A percentile compares a stretch with the other conserved stretches of the same genome.
phyloP scores from a whole-genome alignment of 2,113 vertebrate genomes.

The Pipra filicauda region DNA sequence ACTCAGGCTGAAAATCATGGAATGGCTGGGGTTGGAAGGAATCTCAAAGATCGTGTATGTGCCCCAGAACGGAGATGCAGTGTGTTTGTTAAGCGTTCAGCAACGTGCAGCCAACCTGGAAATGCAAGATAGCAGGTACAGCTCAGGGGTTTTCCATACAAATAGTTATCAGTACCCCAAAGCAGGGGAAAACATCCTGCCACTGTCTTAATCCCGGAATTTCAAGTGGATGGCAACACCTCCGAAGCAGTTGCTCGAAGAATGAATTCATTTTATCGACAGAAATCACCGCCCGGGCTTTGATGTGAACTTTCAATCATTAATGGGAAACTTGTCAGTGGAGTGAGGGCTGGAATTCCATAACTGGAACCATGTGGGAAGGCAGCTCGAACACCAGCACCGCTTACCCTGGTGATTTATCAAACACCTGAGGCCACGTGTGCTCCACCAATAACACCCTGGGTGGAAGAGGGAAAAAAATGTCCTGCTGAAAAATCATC shows the following conservation, averaged over 20 bases:
- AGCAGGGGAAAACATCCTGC: not conserved
- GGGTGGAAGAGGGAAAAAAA: not conserved
- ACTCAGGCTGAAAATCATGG: not conserved
- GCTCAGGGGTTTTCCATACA: not conserved
- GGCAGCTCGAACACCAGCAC: constrained; percentile 16
- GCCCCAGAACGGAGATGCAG: not conserved
- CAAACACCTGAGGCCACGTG: constrained; percentile 8
- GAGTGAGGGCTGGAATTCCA: not conserved
- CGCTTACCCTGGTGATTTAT: constrained; percentile 18
- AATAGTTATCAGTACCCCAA: not conserved
- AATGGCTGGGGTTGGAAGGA: not conserved
- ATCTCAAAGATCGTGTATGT: fast-evolving
- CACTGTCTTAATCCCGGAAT: not conserved
- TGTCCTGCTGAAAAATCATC: not conserved
- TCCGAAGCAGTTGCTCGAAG: not conserved
- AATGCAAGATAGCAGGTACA: not conserved
- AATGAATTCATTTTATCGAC: not conserved
- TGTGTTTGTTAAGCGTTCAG: fast-evolving
- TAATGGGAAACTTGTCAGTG: constrained; percentile 1
- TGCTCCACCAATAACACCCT: not conserved
- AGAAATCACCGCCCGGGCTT: not conserved
- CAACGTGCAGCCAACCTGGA: not conserved
- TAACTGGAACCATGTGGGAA: constrained; percentile 33
- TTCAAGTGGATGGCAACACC: not conserved
- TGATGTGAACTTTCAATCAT: not conserved